Base-by-base conservation (phyloP, 2,113 vertebrate species). In the Dicrurus megarhynchus region DNA sequence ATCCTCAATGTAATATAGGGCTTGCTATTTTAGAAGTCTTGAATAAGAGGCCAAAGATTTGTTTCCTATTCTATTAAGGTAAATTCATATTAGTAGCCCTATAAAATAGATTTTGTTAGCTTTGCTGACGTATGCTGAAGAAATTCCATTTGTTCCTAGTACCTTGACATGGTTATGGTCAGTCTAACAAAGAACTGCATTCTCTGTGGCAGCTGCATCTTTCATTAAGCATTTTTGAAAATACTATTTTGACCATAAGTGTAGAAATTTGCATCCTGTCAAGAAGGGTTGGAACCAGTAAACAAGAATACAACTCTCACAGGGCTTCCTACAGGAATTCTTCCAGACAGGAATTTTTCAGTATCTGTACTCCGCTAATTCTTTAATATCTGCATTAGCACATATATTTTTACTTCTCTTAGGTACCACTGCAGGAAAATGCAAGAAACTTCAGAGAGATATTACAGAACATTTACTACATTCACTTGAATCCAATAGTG, bases 221-320 rank as follows among this genome's bases (percentile, higher is more conserved):
- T 64, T 61, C 50, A 67, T 37, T 37, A n/a, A 61, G 32, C 28
- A 28, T 64, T 84, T 96, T 79, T 81, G 69, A 97, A 97, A 93
- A 92, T 16, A 75, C 53, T 94, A 44, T 97, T 97, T 96, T 95
- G 93, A 93, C 80, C 74, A 47, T 19, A 77, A 88, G 55, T 69
- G 32, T 56, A 49, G n/a, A 97, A 96, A 97, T 95, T 84, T 65
- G 61, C 91, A 95, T 95, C 83, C 85, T 94, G 61, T 84, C 59
- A 81, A 70, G 71, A 87, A 95, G 56, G 39, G 46, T 3, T 97
- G 91, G 85, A 96, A 97, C 87, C 63, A 92, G 57, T 65, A 86
- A 95, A 93, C 70, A 93, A 68, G 69, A 92, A 63, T 60, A 93
- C 26, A 26, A 46, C 49, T 96, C 82, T 90, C 74, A 85, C 10